phyloP scores from a whole-genome alignment of 2,888 invertebrate genomes.

The Yponomeuta cagnagella region DNA sequence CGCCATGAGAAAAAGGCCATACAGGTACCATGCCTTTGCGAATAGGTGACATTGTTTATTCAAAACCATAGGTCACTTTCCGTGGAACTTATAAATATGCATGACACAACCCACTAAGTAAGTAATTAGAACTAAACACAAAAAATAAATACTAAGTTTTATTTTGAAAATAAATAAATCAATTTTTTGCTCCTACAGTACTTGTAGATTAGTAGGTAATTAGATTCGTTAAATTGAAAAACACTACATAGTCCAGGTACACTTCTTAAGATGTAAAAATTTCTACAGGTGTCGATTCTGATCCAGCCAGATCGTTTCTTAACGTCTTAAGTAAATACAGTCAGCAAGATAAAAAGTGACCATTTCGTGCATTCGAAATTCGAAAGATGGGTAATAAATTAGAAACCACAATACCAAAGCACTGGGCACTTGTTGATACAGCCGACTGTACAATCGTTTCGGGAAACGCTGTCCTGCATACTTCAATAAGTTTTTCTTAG shows the following conservation, averaged over 20 bases:
- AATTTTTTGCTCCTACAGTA: neutral
- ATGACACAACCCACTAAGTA: neutral
- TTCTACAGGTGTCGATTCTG: constrained; percentile 10
- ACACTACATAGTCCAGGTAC: neutral
- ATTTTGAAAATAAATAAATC: neutral
- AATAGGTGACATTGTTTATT: neutral
- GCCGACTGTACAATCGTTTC: too few species aligned
- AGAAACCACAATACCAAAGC: too few species aligned
- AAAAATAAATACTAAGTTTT: neutral
- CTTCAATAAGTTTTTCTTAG: neutral
- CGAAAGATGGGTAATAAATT: too few species aligned
- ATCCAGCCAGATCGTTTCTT: constrained; percentile 39
- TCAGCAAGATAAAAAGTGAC: constrained; percentile 4
- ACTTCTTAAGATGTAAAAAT: neutral
- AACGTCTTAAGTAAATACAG: constrained; percentile 22
- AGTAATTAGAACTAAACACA: neutral
- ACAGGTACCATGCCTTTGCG: neutral
- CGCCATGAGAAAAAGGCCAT: neutral
- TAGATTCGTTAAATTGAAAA: neutral
- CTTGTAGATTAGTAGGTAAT: neutral
- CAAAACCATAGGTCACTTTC: neutral
- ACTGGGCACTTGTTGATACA: too few species aligned
- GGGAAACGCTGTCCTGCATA: too few species aligned
- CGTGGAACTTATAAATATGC: neutral
- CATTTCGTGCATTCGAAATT: too few species aligned